A percentile compares a stretch with the other conserved stretches of the same genome.
phyloP scores from a whole-genome alignment of 2,888 invertebrate species.

The Mythimna albipuncta region DNA sequence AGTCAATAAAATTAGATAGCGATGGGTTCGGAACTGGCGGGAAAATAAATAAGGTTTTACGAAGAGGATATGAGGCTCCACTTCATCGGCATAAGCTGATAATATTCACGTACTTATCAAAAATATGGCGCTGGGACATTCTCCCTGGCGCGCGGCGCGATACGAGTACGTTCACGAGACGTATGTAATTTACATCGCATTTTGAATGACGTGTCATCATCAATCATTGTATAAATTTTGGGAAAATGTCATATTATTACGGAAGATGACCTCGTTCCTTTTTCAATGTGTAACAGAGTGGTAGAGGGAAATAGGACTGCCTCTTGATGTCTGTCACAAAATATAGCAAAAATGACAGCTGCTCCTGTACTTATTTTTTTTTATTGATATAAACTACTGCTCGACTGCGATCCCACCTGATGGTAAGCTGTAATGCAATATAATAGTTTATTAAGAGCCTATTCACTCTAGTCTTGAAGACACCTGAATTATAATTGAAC shows the following conservation, averaged over 20 bases:
- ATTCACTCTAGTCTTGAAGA: too few species aligned
- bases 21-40: slow-evolving; percentile 79
- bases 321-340: neutral
- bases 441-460: too few species aligned
- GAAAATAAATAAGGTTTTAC: slow-evolving; percentile 80
- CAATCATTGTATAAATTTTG: slow-evolving; percentile 51
- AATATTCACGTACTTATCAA: slow-evolving; percentile 68
- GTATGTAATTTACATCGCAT: slow-evolving; percentile 58
- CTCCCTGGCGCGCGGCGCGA: slow-evolving; percentile 16
- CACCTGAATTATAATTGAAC: too few species aligned
- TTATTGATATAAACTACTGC: too few species aligned
- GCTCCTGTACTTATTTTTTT: neutral
- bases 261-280: slow-evolving; percentile 30
- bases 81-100: slow-evolving; percentile 74
- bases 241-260: slow-evolving; percentile 37
- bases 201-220: slow-evolving; percentile 57
- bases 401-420: too few species aligned
- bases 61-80: slow-evolving; percentile 73
- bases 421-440: too few species aligned
- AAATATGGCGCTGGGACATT: slow-evolving; percentile 51
- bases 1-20: slow-evolving; percentile 87
- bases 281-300: neutral
- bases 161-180: slow-evolving; percentile 21
- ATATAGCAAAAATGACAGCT: neutral
- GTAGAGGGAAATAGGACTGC: neutral